Conservation (phyloP, 2,888 invertebrate genomes). For the Lochmaea capreae region DNA sequence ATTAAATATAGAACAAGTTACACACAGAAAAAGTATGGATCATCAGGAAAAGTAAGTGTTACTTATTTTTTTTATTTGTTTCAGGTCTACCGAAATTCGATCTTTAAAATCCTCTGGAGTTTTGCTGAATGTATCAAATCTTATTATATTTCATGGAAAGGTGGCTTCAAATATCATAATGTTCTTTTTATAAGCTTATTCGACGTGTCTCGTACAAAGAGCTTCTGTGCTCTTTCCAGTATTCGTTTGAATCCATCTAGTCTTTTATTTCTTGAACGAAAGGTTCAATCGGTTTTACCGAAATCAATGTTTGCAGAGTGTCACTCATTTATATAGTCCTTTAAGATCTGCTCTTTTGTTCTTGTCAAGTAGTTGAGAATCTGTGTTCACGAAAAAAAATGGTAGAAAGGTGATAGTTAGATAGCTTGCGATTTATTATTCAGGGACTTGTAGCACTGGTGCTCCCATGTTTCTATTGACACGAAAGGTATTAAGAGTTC, state of each 20-base stretch:
- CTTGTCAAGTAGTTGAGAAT: no score
- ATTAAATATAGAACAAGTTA: constrained; percentile 70
- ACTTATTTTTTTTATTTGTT: constrained; percentile 4
- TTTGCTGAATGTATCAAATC: not conserved
- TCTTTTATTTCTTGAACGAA: not conserved
- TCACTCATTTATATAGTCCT: not conserved
- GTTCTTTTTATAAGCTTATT: not conserved
- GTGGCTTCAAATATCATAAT: not conserved
- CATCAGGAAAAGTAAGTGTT: constrained; percentile 71
- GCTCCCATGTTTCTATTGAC: no score
- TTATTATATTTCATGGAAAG: not conserved
- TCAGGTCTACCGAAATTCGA: no score
- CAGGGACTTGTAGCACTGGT: no score
- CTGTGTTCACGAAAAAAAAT: no score
- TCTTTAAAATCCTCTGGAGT: not conserved
- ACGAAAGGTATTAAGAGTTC: no score
- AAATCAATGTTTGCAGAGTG: not conserved
- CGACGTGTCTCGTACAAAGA: not conserved
- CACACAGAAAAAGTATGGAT: constrained; percentile 69
- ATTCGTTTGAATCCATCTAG: not conserved
- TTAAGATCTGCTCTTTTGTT: not conserved
- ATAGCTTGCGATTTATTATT: no score
- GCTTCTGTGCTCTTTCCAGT: not conserved
- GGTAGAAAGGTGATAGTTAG: no score
- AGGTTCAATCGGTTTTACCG: not conserved